These are phyloP conservation scores for Magallana gigas DNA, from an alignment of 1,140 invertebrate genomes.

Conservation along the genomic window DNA sequence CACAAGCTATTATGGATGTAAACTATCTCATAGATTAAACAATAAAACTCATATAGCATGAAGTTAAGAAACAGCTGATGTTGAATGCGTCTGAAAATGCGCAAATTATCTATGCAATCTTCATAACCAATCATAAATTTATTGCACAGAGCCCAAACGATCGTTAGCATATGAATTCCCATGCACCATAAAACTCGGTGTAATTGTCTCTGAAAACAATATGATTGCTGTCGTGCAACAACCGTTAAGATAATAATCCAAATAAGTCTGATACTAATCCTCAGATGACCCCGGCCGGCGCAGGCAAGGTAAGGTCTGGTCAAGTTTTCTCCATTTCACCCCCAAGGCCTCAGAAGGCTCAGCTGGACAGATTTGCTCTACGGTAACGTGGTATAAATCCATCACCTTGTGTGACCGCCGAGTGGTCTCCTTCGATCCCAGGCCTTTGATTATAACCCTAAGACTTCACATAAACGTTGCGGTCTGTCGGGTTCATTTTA, in stretches of 20 bases:
- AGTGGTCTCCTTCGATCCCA: conserved; percentile 1
- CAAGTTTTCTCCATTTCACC: background rate
- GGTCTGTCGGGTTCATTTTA: conserved; percentile 9
- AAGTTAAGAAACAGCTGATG: conserved; percentile 25
- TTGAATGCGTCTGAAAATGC: conserved; percentile 19
- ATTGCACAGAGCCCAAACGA: background rate
- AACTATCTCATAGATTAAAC: conserved; percentile 20
- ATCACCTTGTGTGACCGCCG: conserved; percentile 19
- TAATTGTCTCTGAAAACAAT: background rate
- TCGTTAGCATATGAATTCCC: no score
- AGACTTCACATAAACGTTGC: conserved; percentile 23
- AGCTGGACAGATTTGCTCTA: background rate
- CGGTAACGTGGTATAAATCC: background rate
- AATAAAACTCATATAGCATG: conserved; percentile 27
- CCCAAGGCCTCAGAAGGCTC: background rate
- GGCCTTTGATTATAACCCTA: conserved; percentile 30
- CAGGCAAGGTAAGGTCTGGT: conserved; percentile 4
- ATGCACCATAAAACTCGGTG: no score
- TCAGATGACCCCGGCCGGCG: background rate
- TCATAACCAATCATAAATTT: conserved; percentile 8
- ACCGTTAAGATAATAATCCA: no score
- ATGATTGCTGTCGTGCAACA: background rate
- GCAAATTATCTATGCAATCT: conserved; percentile 18
- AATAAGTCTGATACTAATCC: background rate
- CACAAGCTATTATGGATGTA: conserved; percentile 30